Percentiles rank a stretch among this genome's conserved stretches.
Conservation (phyloP, 2,113 vertebrate genomes). For the Struthio camelus region DNA sequence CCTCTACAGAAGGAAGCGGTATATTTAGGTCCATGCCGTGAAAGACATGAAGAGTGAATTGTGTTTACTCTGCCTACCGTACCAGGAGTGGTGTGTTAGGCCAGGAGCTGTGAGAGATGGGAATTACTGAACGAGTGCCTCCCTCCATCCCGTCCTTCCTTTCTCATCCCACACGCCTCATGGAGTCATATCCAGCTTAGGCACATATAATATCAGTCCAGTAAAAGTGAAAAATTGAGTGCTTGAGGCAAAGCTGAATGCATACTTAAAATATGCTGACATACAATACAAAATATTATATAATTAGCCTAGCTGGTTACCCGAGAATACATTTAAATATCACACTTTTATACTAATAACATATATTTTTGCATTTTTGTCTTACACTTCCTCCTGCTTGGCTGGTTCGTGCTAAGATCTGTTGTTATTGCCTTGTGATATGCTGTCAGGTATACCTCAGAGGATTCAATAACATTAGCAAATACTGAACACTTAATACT, state of each 20-base stretch:
- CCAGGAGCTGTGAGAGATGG: neutral
- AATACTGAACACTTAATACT: slow-evolving; percentile 50
- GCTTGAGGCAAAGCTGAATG: neutral
- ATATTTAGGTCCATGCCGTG: too few relatives aligned
- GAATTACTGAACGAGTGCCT: neutral
- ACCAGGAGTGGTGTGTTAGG: neutral
- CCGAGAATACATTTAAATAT: neutral
- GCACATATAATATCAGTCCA: neutral
- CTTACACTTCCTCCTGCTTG: neutral
- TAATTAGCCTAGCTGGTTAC: neutral
- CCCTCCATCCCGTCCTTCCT: neutral
- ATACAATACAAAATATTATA: neutral
- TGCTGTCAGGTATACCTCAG: neutral
- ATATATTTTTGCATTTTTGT: neutral
- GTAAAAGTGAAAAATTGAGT: neutral
- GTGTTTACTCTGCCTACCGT: neutral
- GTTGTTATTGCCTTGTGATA: neutral
- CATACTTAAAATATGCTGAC: neutral
- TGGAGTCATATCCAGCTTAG: neutral
- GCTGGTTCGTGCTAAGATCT: neutral
- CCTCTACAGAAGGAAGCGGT: neutral
- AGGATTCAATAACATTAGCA: neutral
- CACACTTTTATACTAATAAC: neutral
- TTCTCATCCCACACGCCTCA: neutral
- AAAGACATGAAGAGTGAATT: neutral